Evolutionary conservation across 2,113 vertebrate genomes (phyloP), one percentile per base, ranked within the genome.

Genomic region (Rousettus leschenaultii): DNA sequence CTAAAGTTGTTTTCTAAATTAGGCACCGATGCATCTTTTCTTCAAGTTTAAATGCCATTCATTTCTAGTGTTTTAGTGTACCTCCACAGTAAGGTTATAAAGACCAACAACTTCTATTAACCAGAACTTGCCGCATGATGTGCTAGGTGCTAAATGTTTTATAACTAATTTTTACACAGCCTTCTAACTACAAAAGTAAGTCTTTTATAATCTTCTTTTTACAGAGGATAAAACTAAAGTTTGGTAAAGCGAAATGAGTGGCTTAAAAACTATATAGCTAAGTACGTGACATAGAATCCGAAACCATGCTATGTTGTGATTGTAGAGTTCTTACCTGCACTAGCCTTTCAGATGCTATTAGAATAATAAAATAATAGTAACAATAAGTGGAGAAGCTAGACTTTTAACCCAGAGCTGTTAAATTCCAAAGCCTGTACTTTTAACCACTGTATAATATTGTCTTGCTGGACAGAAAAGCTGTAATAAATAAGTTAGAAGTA

Each of bases 91-190:
- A 70, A 92, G 38, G 24, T 92, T 92, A 85, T 3, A 59, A 79
- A 57, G 33, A 88, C 61, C 18, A 90, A 71, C 18, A 65, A 78
- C 24, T 63, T 93, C 33, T 68, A 73, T 73, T 73, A 61, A 79
- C n/a, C 8, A 93, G 84, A 82, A 95, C 12, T 80, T 78, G 22
- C 26, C 71, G 10, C 5, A 11, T 65, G 21, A 78, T 38, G 33
- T 73, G 55, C 2, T 71, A 82, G 88, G 35, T 88, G 53, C 57
- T 83, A 88, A 85, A 22, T 74, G 70, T 38, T 89, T 86, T 89
- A 89, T 28, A 75, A 91, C 79, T 88, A 88, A 88, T 92, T 95
- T 92, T 95, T 35, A 80, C 28, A 95, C 89, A 88, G 83, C 26
- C 26, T 83, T 88, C 55, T 30, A 28, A 35, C 45, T 82, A 71